Evolutionary conservation across 2,113 vertebrate species (phyloP), one percentile per base, ranked within the genome.

Genomic region (Notothenia coriiceps): DNA sequence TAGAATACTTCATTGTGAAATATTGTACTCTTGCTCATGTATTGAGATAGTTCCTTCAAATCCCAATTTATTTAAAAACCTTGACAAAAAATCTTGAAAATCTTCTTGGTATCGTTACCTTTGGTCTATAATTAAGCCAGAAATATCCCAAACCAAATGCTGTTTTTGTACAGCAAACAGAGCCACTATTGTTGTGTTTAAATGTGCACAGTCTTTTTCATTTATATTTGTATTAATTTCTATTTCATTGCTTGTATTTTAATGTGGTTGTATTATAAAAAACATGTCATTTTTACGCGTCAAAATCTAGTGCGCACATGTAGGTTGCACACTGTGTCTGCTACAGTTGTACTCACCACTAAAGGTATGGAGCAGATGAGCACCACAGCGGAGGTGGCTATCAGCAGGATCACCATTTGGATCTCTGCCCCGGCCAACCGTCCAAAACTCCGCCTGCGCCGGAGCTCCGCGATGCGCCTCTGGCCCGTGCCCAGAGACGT

Each of bases 331-430:
- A 18, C 46, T 14, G 25, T 14, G 25, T 5, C 40, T 4, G 29
- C 2, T 17, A 13, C 5, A 0, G 14, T 12, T 9, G 13, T 17
- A 97, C 97, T 98, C 89, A 99, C 98, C 96, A 99, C 95, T 25
- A 99, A 95, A 40, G 98, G 98, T 93, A 97, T 98, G 91, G 98
- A 99, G 93, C 98, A 99, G 95, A 97, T 97, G 70, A 99, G 95
- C 69, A 99, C 95, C 75, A 99, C 97, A 56, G 93, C 91, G 0
- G 98, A 99, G 65, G 97, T 99, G 52, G 96, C 96, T 56, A 98
- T 97, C 14, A 99, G 97, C 61, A 99, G 78, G 89, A 99, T 98
- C 86, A 99, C 96, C 98, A 99, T 99, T 91, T 98, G 98, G 92
- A 99, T 97, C 95, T 99, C 98, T 0, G 96, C 97, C 2, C 95